A percentile compares a stretch with the other conserved stretches of the same genome.
phyloP scores from a whole-genome alignment of 2,113 vertebrate species.

The Chionomys nivalis region DNA sequence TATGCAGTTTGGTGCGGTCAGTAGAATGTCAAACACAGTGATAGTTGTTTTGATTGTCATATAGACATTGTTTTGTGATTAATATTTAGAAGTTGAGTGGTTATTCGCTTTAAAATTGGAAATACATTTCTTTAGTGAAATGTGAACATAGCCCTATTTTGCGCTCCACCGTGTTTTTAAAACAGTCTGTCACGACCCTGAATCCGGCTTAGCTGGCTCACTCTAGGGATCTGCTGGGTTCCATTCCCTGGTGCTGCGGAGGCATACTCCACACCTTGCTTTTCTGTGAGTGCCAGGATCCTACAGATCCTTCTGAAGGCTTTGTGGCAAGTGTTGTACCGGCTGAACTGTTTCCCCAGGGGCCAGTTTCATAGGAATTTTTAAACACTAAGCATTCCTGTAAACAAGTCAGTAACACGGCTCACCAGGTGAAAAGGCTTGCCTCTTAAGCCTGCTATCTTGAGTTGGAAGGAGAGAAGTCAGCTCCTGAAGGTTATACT shows the following conservation, averaged over 20 bases:
- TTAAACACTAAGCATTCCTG: background rate
- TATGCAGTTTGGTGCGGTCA: background rate
- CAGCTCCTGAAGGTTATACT: no score
- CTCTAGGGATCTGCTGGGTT: background rate
- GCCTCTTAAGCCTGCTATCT: background rate
- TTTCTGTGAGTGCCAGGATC: background rate
- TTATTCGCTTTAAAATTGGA: conserved; percentile 46
- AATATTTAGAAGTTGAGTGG: conserved; percentile 17
- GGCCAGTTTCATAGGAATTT: background rate
- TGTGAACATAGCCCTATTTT: background rate
- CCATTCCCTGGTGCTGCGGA: background rate
- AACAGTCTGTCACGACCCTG: background rate
- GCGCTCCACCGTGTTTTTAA: background rate
- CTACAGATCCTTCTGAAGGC: background rate
- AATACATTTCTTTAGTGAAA: conserved; percentile 13
- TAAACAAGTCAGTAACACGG: background rate
- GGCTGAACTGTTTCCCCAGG: background rate
- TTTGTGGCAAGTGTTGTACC: background rate
- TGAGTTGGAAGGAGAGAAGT: background rate
- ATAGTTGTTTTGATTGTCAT: background rate
- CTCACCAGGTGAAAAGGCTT: background rate
- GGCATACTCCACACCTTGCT: background rate
- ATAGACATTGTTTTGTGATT: conserved; percentile 45
- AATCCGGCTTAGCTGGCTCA: background rate
- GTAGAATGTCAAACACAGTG: conserved; percentile 5